A percentile compares a stretch with the other conserved stretches of the same genome.
Evolutionary conservation across 2,888 invertebrate species (phyloP).

Genomic region (Ceriagrion tenellum): DNA sequence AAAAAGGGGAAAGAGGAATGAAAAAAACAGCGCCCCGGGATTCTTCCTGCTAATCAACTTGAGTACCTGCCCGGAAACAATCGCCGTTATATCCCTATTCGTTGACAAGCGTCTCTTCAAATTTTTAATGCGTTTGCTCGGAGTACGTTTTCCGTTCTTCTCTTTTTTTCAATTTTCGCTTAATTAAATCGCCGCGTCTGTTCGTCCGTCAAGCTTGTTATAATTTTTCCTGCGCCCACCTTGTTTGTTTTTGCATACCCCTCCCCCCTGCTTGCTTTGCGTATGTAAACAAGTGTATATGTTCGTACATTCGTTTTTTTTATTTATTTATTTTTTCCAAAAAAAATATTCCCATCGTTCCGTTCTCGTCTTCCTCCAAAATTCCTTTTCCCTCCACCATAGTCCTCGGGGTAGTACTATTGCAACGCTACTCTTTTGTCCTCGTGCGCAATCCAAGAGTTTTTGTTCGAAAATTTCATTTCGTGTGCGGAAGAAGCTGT

Average conservation of each 20-base stretch:
- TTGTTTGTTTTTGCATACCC: not conserved
- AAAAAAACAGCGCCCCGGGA: not conserved
- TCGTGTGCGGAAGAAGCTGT: not conserved
- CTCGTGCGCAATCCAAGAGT: not conserved
- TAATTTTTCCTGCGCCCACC: not conserved
- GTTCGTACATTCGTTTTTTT: not conserved
- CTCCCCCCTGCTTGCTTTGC: not conserved
- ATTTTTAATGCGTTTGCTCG: not conserved
- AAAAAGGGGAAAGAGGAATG: not conserved
- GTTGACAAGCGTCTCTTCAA: not conserved
- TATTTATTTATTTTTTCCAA: not conserved
- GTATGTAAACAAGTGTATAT: not conserved
- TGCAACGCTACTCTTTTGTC: too few species aligned
- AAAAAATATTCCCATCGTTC: not conserved
- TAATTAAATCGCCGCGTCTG: slow-evolving; percentile 23
- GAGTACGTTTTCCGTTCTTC: not conserved
- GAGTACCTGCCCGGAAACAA: slow-evolving; percentile 23
- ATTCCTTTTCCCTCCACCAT: not conserved
- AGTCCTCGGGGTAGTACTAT: too few species aligned
- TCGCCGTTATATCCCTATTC: not conserved
- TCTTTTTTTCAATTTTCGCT: not conserved
- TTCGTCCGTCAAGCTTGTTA: not conserved
- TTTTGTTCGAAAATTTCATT: not conserved
- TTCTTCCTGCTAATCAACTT: slow-evolving; percentile 13
- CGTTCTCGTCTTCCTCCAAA: not conserved